These are phyloP conservation scores for Calliscelio sp. DNA, from an alignment of 2,888 invertebrate genomes.

Conservation along the genomic window DNA sequence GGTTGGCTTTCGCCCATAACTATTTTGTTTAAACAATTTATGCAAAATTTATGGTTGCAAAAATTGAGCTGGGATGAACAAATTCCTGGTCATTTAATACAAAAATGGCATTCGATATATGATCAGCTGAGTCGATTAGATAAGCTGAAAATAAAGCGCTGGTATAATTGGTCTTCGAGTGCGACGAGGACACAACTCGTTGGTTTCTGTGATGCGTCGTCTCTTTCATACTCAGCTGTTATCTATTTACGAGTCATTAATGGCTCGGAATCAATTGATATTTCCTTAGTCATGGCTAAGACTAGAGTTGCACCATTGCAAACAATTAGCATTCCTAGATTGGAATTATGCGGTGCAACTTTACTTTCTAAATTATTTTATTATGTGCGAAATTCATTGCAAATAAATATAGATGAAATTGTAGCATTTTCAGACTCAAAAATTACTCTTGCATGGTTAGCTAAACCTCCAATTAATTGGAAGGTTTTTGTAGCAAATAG, in stretches of 20 bases:
- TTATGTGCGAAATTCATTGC: neutral
- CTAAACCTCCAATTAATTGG: neutral
- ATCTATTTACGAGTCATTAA: conserved; percentile 1
- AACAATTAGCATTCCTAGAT: neutral
- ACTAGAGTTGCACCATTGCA: conserved; percentile 3
- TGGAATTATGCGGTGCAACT: conserved; percentile 1
- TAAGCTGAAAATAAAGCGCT: neutral
- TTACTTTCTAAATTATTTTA: neutral
- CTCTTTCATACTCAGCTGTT: neutral
- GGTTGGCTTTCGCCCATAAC: neutral
- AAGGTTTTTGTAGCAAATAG: conserved; percentile 2
- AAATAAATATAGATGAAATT: neutral
- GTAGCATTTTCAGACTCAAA: neutral
- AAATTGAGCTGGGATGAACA: neutral
- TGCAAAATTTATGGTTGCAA: neutral
- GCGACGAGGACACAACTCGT: neutral
- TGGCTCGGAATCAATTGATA: neutral
- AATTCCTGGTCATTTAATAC: neutral
- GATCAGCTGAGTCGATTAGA: neutral
- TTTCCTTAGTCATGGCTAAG: neutral
- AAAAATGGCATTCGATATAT: neutral
- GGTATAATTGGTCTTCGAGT: neutral
- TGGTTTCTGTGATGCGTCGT: neutral
- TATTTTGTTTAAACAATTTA: conserved; percentile 1
- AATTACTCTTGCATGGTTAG: neutral